Conservation (phyloP, 2,113 vertebrate genomes). For the Pycnonotus jocosus region DNA sequence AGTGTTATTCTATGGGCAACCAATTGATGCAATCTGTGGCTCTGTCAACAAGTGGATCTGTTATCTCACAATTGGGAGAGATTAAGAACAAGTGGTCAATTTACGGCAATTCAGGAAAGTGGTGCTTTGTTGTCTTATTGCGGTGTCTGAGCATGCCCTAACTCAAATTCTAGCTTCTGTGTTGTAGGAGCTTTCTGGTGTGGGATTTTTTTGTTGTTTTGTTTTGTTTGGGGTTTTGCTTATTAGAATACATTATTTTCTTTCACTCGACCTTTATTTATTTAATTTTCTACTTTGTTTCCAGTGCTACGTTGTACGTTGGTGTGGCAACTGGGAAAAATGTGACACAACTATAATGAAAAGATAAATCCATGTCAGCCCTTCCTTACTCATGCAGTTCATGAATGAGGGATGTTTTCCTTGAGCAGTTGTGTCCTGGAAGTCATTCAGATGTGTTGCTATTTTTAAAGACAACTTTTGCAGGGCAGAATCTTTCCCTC, state of each 20-base stretch:
- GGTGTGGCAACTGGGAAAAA: not conserved
- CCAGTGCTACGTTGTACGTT: accelerated
- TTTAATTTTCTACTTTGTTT: not conserved
- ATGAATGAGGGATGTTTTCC: slow-evolving; percentile 6
- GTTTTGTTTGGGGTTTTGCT: not conserved
- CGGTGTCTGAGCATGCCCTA: not conserved
- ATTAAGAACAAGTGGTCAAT: slow-evolving; percentile 23
- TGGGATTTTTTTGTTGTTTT: not conserved
- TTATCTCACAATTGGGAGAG: not conserved
- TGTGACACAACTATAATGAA: not conserved
- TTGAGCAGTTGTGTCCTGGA: not conserved
- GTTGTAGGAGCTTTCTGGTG: not conserved
- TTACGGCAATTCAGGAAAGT: not conserved
- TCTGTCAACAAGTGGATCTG: not conserved
- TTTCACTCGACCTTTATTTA: not conserved
- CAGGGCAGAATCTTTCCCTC: not conserved
- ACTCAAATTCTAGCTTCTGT: not conserved
- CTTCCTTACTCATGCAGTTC: not conserved
- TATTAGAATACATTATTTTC: not conserved
- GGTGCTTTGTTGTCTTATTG: not conserved
- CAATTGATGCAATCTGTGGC: not conserved
- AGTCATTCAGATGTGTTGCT: slow-evolving; percentile 6
- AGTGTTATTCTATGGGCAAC: not conserved
- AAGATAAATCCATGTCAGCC: not conserved
- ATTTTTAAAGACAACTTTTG: slow-evolving; percentile 1